Percentiles rank a stretch among this genome's conserved stretches.
These are phyloP conservation scores for Trididemnum clinides DNA, from an alignment of 23 tunicate species.

Conservation along the genomic window DNA sequence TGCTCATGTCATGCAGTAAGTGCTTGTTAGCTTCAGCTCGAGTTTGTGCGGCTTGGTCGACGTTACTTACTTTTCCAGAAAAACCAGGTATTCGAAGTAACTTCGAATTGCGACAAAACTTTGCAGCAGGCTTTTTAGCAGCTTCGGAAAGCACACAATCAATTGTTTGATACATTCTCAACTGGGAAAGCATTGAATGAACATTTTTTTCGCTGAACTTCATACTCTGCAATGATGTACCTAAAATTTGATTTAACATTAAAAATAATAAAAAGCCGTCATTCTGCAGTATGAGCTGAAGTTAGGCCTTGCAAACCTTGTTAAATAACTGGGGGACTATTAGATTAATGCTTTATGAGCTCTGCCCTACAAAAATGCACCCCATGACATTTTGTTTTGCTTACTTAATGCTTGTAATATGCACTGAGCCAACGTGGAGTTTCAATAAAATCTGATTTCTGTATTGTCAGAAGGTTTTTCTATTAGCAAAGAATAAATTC, in stretches of 20 bases:
- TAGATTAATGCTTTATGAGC: no score
- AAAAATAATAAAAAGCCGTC: no score
- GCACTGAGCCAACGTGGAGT: no score
- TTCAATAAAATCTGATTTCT: no score
- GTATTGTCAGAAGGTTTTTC: no score
- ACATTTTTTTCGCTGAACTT: background rate
- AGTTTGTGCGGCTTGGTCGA: background rate
- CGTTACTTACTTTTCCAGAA: background rate
- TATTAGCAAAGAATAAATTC: no score
- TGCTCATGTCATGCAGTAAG: slow-evolving; percentile 36
- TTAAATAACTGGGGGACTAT: no score
- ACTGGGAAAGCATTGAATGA: background rate
- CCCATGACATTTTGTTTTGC: no score
- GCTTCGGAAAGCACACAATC: slow-evolving; percentile 20
- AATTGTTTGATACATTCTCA: slow-evolving; percentile 18
- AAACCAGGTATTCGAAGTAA: slow-evolving; percentile 39
- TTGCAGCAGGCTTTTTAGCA: slow-evolving; percentile 10
- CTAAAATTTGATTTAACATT: slow-evolving; percentile 2
- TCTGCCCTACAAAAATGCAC: no score
- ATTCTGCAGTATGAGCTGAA: no score
- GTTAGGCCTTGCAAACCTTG: no score
- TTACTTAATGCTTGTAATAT: no score
- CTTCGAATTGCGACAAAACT: background rate
- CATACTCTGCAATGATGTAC: background rate
- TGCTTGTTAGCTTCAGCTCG: background rate